Evolutionary conservation across 2,888 invertebrate species (phyloP), one percentile per base, ranked within the genome.

Genomic region (Heteromyza rotundicornis): DNA sequence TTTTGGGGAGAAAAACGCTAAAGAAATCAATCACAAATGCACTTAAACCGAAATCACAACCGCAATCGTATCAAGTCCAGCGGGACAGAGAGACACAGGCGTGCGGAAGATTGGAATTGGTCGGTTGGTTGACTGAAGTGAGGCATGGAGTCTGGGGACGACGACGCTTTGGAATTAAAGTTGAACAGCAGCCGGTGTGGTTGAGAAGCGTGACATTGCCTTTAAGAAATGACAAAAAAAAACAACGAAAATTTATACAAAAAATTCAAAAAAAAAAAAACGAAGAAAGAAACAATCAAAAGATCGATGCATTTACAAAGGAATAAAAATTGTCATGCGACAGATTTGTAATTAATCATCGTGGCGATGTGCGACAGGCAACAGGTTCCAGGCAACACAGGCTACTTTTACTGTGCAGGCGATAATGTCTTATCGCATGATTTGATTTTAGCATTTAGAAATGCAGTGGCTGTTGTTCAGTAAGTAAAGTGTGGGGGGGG

Each of bases 261-360:
- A n/a, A n/a, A n/a, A n/a, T n/a, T n/a, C 27, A 27, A 27, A 5
- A 27, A 27, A 27, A 27, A 10, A 27, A 27, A 27, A 27, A 27
- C 10, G 27, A 27, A 5, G 5, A 27, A 27, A 10, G 27, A 27
- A 40, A 32, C 36, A 24, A 1, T 2, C 22, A 58, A 58, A 62
- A 62, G 62, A 62, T 62, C 57, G 62, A 62, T 57, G 57, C 57
- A 57, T 62, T 57, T 53, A 54, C 53, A 23, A 49, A 50, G 49
- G 49, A 2, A 56, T 62, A 66, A 65, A 67, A 66, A 66, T 66
- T 69, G 71, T 70, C 68, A 70, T 70, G 61, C 68, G 36, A 59
- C 58, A 59, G 36, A 52, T 52, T 52, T 62, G 66, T 69, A 71
- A 74, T 74, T 74, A 77, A 74, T 74, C 77, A 74, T 75, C 64